Conservation (phyloP, 2,888 invertebrate genomes). For the Leucoma salicis region DNA sequence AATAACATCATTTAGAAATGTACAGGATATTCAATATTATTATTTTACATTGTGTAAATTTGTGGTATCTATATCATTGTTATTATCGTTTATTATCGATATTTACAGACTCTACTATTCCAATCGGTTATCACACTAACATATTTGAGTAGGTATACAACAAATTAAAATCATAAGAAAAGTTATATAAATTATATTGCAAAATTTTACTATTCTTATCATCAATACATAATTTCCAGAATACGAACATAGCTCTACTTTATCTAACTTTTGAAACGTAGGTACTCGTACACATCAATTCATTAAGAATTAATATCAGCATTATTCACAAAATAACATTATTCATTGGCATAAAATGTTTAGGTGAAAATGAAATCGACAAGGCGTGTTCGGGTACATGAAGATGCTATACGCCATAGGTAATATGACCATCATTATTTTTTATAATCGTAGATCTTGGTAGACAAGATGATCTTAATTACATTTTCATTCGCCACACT, state of each 20-base stretch:
- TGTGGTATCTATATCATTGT: no score
- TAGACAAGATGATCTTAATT: constrained; percentile 45
- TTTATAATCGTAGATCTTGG: constrained; percentile 54
- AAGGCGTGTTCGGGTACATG: constrained; percentile 80
- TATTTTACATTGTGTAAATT: constrained; percentile 11
- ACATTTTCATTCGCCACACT: constrained; percentile 32
- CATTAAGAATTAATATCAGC: constrained; percentile 16
- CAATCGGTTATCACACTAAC: constrained; percentile 1
- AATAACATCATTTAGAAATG: no score
- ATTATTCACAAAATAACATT: constrained; percentile 31
- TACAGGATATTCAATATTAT: no score
- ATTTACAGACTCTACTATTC: no score
- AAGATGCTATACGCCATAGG: constrained; percentile 81
- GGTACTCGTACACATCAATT: constrained; percentile 7
- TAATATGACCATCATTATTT: constrained; percentile 63
- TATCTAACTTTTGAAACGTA: no score
- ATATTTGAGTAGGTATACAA: background rate
- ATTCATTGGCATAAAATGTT: constrained; percentile 78
- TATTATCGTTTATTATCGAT: no score
- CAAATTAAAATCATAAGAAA: background rate
- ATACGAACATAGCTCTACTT: constrained; percentile 5
- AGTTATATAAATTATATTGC: constrained; percentile 8
- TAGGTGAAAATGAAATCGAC: constrained; percentile 80
- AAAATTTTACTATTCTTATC: constrained; percentile 11
- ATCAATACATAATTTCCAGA: constrained; percentile 1